Conservation (phyloP, 1,140 invertebrate genomes). For the Cotesia vestalis region DNA sequence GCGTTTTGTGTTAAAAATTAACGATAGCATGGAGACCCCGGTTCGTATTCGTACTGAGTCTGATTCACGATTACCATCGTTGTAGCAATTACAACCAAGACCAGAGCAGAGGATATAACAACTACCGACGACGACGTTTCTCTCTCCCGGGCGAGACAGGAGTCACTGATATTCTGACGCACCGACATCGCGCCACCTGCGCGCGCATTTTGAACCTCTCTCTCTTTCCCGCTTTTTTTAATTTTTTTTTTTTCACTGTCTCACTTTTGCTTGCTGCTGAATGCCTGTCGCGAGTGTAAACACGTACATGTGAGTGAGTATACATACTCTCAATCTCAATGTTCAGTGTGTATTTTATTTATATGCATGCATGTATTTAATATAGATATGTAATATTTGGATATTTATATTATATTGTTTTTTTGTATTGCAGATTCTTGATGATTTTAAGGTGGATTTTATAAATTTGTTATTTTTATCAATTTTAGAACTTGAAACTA, state of each 20-base stretch:
- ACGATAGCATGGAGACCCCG: slow-evolving; percentile 11
- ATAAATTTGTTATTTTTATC: too few species aligned
- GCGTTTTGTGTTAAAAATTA: background rate
- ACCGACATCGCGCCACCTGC: slow-evolving; percentile 63
- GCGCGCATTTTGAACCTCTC: slow-evolving; percentile 51
- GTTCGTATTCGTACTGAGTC: slow-evolving; percentile 2
- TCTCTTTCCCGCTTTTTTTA: slow-evolving; percentile 23
- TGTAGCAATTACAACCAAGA: too few species aligned
- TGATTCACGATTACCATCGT: background rate
- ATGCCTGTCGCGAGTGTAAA: background rate
- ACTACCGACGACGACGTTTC: background rate
- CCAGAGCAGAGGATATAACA: too few species aligned
- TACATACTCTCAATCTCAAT: too few species aligned
- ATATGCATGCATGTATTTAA: too few species aligned
- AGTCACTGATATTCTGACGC: slow-evolving; percentile 56
- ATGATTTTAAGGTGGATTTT: too few species aligned
- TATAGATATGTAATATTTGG: too few species aligned
- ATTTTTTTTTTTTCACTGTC: background rate
- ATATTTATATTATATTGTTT: too few species aligned
- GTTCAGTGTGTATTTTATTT: too few species aligned
- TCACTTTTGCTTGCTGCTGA: slow-evolving; percentile 1
- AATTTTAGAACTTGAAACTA: background rate
- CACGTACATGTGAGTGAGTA: background rate
- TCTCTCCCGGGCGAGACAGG: slow-evolving; percentile 43
- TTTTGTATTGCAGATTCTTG: too few species aligned